Percentiles rank a stretch among this genome's conserved stretches.
Conservation (phyloP, 2,888 invertebrate species). For the Phortica okadai region DNA sequence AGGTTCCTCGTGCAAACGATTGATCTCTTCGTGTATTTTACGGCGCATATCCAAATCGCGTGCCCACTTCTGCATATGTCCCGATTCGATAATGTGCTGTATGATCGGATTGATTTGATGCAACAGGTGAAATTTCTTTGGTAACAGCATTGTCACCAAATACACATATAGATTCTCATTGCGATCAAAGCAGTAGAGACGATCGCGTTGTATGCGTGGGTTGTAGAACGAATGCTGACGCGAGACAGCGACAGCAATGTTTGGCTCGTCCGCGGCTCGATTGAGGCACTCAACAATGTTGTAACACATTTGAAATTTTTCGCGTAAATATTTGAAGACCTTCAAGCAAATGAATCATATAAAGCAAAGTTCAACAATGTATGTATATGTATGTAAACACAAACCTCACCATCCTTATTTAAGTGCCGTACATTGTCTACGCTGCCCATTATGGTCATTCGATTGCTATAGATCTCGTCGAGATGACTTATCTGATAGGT, state of each 20-base stretch:
- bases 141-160: conserved; percentile 71
- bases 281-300: conserved; percentile 73
- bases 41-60: conserved; percentile 69
- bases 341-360: conserved; percentile 38
- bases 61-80: conserved; percentile 75
- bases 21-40: conserved; percentile 61
- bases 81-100: conserved; percentile 73
- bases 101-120: conserved; percentile 73
- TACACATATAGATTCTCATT: conserved; percentile 73
- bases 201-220: conserved; percentile 67
- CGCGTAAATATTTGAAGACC: conserved; percentile 72
- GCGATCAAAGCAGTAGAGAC: conserved; percentile 72
- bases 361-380: background rate
- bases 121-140: conserved; percentile 72
- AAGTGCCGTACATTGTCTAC: conserved; percentile 71
- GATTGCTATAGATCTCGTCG: conserved; percentile 61
- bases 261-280: conserved; percentile 57
- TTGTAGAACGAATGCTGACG: conserved; percentile 73
- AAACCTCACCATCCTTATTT: conserved; percentile 70
- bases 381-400: background rate
- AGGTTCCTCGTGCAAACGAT: conserved; percentile 52
- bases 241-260: conserved; percentile 71
- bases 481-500: conserved; percentile 67
- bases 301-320: conserved; percentile 70
- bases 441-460: conserved; percentile 70